A percentile compares a stretch with the other conserved stretches of the same genome.
phyloP scores from a whole-genome alignment of 2,888 invertebrate species.

The Troglohyphantes excavatus region DNA sequence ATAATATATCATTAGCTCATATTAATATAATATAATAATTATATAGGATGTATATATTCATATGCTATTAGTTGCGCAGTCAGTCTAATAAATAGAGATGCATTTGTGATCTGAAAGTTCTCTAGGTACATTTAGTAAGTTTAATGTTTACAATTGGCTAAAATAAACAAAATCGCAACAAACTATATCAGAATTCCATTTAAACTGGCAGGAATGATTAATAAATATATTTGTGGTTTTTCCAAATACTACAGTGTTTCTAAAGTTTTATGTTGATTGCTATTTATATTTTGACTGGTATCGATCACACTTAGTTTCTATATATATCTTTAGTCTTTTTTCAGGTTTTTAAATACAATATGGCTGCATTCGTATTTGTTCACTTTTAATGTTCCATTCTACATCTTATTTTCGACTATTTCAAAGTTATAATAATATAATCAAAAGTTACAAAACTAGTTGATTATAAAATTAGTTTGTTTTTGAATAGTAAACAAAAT shows the following conservation, averaged over 20 bases:
- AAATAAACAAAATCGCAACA: background rate
- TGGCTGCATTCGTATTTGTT: too few relatives aligned
- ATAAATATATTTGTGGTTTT: background rate
- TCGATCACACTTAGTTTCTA: too few relatives aligned
- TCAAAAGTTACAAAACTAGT: too few relatives aligned
- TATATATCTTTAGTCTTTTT: too few relatives aligned
- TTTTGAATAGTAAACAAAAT: too few relatives aligned
- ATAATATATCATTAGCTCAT: background rate
- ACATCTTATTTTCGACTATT: too few relatives aligned
- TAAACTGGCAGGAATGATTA: background rate
- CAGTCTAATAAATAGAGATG: background rate
- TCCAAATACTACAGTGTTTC: background rate
- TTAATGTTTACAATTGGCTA: conserved; percentile 18
- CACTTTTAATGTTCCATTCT: too few relatives aligned
- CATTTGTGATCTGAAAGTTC: background rate
- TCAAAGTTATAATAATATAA: too few relatives aligned
- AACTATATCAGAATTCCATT: background rate
- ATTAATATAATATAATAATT: background rate
- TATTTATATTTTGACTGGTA: too few relatives aligned
- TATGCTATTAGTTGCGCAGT: background rate
- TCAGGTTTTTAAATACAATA: too few relatives aligned
- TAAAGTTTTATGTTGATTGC: too few relatives aligned
- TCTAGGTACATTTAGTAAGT: conserved; percentile 7
- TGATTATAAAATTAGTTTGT: too few relatives aligned
- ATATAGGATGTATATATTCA: background rate